Base-by-base conservation (phyloP, 37 sponge, comb jelly and placozoan genomes). In the Bolinopsis microptera region DNA sequence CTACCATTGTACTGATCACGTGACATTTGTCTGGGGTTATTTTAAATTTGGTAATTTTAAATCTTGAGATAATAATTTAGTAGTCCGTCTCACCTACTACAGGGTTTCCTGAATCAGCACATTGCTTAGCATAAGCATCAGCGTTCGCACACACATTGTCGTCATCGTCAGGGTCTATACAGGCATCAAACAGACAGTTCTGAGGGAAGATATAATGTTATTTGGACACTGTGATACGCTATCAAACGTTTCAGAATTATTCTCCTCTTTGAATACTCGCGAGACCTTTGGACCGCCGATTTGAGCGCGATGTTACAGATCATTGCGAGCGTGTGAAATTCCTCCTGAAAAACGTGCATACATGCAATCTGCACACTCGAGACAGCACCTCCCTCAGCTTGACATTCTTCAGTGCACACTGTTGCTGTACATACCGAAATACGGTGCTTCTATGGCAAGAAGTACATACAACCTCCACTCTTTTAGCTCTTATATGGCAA, bases 81-180 rank as follows among this genome's bases (percentile, higher is more conserved):
- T n/a, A n/a, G n/a, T n/a, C n/a, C n/a, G n/a, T n/a, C 31, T 5
- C 18, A 72, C 75, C 75, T n/a, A 36, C 61, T n/a, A 86, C 90
- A 38, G 90, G 90, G 48, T 39, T 0, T 2, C 90, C 90, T 3
- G 90, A 40, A 9, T 24, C 90, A 24, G 41, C 90, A 27, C 90
- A 86, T 24, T 35, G 38, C 27, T 28, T 34, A 41, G 61, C 90
- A 26, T 86, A 86, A 0, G 61, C 35, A 2, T 24, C 90, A 3
- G 90, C 90, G 61, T 86, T 41, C n/a, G 13, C 48, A 39, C 90
- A 86, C 40, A 86, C 90, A 27, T 86, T 86, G 3, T 41, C 90
- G 22, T 86, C 90, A 23, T 86, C 39, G 26, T 18, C 41, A 1
- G 90, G 90, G 0, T 3, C 27, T 1, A 38, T 34, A 86, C 90